A percentile compares a stretch with the other conserved stretches of the same genome.
These are phyloP conservation scores for Cardinalis cardinalis DNA, from an alignment of 2,113 vertebrate genomes.

Conservation along the genomic window DNA sequence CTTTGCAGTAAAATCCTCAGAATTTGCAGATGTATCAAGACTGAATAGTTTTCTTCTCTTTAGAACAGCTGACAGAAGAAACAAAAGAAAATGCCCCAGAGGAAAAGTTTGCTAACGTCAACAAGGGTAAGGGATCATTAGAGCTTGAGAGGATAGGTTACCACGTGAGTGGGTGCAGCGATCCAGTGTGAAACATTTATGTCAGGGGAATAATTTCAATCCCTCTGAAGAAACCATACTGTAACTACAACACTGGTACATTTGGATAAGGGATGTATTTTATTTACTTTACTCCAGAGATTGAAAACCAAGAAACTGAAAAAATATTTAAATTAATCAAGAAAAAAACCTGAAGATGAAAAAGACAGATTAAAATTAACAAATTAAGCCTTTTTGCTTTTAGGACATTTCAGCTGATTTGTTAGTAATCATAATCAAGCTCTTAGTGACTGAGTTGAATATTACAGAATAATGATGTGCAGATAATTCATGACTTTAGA, in stretches of 20 bases:
- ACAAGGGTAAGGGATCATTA: conserved; percentile 41
- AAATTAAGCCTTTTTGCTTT: conserved; percentile 15
- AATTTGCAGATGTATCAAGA: conserved; percentile 27
- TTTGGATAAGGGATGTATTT: conserved; percentile 21
- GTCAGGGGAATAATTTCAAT: conserved; percentile 41
- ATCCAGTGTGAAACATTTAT: conserved; percentile 13
- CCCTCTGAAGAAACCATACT: conserved; percentile 29
- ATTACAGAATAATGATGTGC: neutral
- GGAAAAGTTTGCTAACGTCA: conserved; percentile 44
- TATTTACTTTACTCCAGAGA: conserved; percentile 5
- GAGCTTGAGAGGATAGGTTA: conserved; percentile 11
- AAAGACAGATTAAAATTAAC: conserved; percentile 29
- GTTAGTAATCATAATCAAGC: conserved; percentile 19
- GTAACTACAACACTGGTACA: conserved; percentile 15
- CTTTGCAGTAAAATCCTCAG: conserved; percentile 3
- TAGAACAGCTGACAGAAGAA: conserved; percentile 38
- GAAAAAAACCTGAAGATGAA: neutral
- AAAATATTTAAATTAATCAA: neutral
- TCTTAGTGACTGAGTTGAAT: neutral
- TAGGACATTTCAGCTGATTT: neutral
- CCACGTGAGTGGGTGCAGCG: conserved; percentile 27
- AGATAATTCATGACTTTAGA: neutral
- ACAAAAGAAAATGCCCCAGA: conserved; percentile 33
- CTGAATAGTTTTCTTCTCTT: conserved; percentile 1
- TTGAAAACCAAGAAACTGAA: conserved; percentile 6